phyloP scores from a whole-genome alignment of 2,797 vertebrate species.

The Lerista edwardsae region DNA sequence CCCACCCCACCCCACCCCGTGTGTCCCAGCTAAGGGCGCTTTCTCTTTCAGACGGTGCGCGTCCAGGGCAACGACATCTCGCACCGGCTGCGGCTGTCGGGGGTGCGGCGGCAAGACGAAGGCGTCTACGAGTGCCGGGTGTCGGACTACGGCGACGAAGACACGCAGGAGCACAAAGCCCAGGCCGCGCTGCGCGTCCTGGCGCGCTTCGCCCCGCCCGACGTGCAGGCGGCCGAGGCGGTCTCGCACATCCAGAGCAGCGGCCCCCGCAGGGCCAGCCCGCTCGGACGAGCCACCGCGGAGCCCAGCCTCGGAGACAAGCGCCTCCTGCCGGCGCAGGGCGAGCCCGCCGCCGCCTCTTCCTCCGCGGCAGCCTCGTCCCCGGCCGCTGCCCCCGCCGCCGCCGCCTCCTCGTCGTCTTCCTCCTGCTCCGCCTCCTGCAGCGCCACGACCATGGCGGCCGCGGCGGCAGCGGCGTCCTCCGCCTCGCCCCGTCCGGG shows the following conservation, averaged over 20 bases:
- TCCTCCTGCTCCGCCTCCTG: conserved; percentile 66
- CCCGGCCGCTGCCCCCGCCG: conserved; percentile 68
- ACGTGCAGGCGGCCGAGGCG: conserved; percentile 91
- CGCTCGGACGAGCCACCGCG: conserved; percentile 71
- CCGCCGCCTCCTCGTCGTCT: conserved; percentile 57
- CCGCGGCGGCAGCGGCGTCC: conserved; percentile 67
- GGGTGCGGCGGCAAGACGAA: conserved; percentile 87
- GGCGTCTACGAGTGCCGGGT: conserved; percentile 94
- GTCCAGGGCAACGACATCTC: conserved; percentile 95
- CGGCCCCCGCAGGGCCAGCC: conserved; percentile 80
- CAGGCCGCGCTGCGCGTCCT: conserved; percentile 86
- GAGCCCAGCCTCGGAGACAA: conserved; percentile 73
- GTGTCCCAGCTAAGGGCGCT: neutral
- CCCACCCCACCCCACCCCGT: no score
- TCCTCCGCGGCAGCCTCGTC: conserved; percentile 59
- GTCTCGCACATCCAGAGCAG: conserved; percentile 93
- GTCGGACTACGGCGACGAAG: conserved; percentile 89
- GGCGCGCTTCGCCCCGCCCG: conserved; percentile 78
- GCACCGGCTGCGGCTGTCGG: conserved; percentile 89
- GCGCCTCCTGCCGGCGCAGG: conserved; percentile 58
- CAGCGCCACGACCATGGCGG: conserved; percentile 65
- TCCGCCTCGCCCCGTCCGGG: conserved; percentile 82
- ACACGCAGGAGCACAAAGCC: conserved; percentile 89
- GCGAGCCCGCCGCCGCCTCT: conserved; percentile 9
- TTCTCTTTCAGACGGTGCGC: conserved; percentile 85